Evolutionary conservation across 2,797 vertebrate species (phyloP).

Genomic region (Hemitrygon akajei): DNA sequence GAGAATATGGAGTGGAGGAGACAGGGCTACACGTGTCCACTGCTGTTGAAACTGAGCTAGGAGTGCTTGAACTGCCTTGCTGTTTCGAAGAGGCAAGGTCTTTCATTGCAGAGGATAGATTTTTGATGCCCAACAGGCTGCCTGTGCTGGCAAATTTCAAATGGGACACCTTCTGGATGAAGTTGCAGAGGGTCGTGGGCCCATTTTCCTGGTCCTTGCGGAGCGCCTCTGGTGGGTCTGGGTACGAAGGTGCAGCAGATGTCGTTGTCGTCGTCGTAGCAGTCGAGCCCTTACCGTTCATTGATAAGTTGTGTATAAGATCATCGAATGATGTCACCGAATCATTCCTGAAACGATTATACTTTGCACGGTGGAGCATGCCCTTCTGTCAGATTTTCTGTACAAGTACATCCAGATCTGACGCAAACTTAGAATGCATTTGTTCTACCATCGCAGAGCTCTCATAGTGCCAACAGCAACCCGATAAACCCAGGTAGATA

Average conservation of each 20-base stretch:
- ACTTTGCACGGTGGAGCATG: slow-evolving; percentile 99
- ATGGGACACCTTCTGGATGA: slow-evolving; percentile 97
- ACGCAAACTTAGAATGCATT: slow-evolving; percentile 70
- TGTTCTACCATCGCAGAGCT: slow-evolving; percentile 79
- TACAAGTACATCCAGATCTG: slow-evolving; percentile 77
- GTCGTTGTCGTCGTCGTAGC: slow-evolving; percentile 69
- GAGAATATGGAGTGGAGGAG: slow-evolving; percentile 63
- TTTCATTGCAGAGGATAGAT: slow-evolving; percentile 86
- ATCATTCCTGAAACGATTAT: slow-evolving; percentile 99
- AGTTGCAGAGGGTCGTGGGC: slow-evolving; percentile 84
- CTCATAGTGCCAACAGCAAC: slow-evolving; percentile 60
- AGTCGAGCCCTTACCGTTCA: slow-evolving; percentile 88
- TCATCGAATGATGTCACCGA: slow-evolving; percentile 97
- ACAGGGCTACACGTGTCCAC: slow-evolving; percentile 70
- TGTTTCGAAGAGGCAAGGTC: slow-evolving; percentile 92
- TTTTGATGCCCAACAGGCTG: slow-evolving; percentile 85
- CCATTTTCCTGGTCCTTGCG: slow-evolving; percentile 84
- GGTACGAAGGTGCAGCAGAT: slow-evolving; percentile 71
- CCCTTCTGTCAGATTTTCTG: slow-evolving; percentile 87
- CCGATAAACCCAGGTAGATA: slow-evolving; percentile 41
- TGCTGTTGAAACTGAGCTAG: slow-evolving; percentile 63
- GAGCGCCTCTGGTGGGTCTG: slow-evolving; percentile 71
- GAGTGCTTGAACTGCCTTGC: slow-evolving; percentile 73
- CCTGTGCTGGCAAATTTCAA: slow-evolving; percentile 90
- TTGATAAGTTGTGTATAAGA: slow-evolving; percentile 90